Base-by-base conservation (phyloP, 2,888 invertebrate species). In the Lycia hirtaria region DNA sequence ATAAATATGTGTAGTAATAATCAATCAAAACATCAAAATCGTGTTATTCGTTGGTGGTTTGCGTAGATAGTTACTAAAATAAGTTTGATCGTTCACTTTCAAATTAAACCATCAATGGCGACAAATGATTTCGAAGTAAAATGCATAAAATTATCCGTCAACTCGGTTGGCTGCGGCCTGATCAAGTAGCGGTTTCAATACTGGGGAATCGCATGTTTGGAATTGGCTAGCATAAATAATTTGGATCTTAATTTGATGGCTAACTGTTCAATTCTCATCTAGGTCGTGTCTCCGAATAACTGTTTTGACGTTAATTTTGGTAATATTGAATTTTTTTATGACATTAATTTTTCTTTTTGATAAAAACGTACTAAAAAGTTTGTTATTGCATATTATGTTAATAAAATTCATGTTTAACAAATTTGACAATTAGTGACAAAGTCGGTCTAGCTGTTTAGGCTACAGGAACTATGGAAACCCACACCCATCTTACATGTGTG, bases 161-260 rank as follows among this genome's bases (percentile, higher is more conserved):
- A 51, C 30, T 51, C 26, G 33, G 50, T 57, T 59, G 24, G 62
- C 24, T 43, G 61, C 56, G 60, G 55, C 50, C 32, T 56, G 33
- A 40, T 30, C 15, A 44, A 45, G 12, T 62, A 65, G 56, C 67
- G 67, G 67, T 60, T 35, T 14, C 14, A 22, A 52, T 44, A 55
- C 40, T 57, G 47, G 14, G 14, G 53, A 63, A 58, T 65, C 51
- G 67, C 65, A 67, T 65, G 67, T 67, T 58, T 40, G 55, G 54
- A 65, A 57, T 64, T 54, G 57, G 53, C 61, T 37, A 53, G 63
- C 62, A 65, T 67, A 56, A 58, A 67, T 62, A 67, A 64, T 67
- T 64, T 47, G 12, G 48, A 53, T 63, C 57, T 67, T 64, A 63
- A 62, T 65, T 61, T 67, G 51, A 62, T 63, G 47, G 62, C 48